Conservation (phyloP, 2,888 invertebrate species). For the Ferrisia virgata region DNA sequence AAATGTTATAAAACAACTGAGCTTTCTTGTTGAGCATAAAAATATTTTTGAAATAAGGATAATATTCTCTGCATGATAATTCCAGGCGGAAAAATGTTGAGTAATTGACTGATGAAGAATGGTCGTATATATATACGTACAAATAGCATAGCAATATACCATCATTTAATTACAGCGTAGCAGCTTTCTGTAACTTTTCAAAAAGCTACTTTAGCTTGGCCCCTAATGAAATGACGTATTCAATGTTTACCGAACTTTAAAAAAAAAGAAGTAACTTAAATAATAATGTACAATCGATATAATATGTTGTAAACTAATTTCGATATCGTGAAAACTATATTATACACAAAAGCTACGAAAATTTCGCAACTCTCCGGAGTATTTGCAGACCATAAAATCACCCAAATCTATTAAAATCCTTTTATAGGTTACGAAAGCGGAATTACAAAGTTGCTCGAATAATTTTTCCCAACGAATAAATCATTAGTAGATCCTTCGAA, state of each 20-base stretch:
- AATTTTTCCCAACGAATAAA: neutral
- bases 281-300: neutral
- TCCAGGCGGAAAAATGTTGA: too few species aligned
- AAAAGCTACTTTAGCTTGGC: neutral
- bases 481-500: neutral
- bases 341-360: neutral
- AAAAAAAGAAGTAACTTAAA: neutral
- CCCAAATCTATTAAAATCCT: constrained; percentile 22
- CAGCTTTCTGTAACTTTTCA: too few species aligned
- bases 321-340: neutral
- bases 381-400: neutral
- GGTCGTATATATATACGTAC: too few species aligned
- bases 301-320: neutral
- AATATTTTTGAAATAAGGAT: too few species aligned
- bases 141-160: too few species aligned
- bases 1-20: too few species aligned
- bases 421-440: constrained; percentile 18
- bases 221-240: neutral
- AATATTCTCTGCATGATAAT: too few species aligned
- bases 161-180: too few species aligned
- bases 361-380: neutral
- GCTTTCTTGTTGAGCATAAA: too few species aligned
- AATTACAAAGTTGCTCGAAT: neutral
- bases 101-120: too few species aligned
- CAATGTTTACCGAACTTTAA: neutral